A percentile compares a stretch with the other conserved stretches of the same genome.
These are phyloP conservation scores for Hirtodrosophila alboralis DNA, from an alignment of 2,888 invertebrate species.

Conservation along the genomic window DNA sequence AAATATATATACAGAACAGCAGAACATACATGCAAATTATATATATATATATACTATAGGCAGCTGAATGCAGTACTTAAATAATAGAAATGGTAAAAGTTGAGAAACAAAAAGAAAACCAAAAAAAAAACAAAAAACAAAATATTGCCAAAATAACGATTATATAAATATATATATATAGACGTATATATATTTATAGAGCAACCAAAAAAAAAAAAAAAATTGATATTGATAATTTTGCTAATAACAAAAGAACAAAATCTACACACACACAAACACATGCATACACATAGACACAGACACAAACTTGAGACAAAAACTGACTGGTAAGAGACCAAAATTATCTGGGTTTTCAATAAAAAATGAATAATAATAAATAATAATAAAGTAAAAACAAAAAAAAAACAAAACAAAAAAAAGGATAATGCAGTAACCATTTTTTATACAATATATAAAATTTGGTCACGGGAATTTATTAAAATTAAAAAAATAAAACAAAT, in stretches of 20 bases:
- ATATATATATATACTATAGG: constrained; percentile 58
- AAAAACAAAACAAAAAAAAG: constrained; percentile 36
- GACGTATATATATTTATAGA: constrained; percentile 62
- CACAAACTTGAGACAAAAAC: constrained; percentile 78
- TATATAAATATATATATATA: constrained; percentile 41
- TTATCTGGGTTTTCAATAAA: constrained; percentile 84
- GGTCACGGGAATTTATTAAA: constrained; percentile 82
- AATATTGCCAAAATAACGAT: constrained; percentile 57
- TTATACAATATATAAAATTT: constrained; percentile 68
- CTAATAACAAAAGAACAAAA: constrained; percentile 57
- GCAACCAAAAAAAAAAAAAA: constrained; percentile 63
- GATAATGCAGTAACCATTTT: constrained; percentile 70
- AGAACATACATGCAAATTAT: constrained; percentile 42
- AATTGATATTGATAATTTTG: constrained; percentile 75
- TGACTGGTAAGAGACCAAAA: constrained; percentile 84
- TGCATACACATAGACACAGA: constrained; percentile 8
- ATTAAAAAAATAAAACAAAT: constrained; percentile 53
- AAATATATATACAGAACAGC: constrained; percentile 54
- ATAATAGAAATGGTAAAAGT: constrained; percentile 37
- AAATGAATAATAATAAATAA: constrained; percentile 44
- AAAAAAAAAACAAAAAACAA: constrained; percentile 23
- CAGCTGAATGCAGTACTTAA: constrained; percentile 55
- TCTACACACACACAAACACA: constrained; percentile 29
- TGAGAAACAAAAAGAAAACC: constrained; percentile 21
- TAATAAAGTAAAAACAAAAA: constrained; percentile 35